Percentiles rank a stretch among this genome's conserved stretches.
These are phyloP conservation scores for Holcopasites calliopsidis DNA, from an alignment of 1,140 invertebrate genomes.

Conservation along the genomic window DNA sequence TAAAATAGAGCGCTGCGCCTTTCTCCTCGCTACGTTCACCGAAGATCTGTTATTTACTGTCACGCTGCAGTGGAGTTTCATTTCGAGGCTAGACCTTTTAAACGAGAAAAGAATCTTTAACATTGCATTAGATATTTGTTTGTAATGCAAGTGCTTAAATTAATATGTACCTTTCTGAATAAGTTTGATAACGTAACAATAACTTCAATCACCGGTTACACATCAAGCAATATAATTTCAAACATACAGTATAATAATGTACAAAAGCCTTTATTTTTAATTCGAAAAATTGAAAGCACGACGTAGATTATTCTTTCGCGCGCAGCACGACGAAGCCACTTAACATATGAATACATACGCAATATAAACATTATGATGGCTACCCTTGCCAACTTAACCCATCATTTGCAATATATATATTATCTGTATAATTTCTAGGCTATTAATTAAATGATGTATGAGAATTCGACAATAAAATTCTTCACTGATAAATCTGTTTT, in stretches of 20 bases:
- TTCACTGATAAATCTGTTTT: background rate
- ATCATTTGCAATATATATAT: background rate
- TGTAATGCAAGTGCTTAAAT: background rate
- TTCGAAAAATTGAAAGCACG: too few species aligned
- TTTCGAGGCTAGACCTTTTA: slow-evolving; percentile 59
- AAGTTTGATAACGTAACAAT: too few species aligned
- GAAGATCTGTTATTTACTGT: slow-evolving; percentile 82
- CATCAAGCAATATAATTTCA: too few species aligned
- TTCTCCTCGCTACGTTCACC: slow-evolving; percentile 73
- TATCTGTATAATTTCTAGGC: too few species aligned
- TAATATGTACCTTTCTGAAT: background rate
- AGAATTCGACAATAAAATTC: background rate
- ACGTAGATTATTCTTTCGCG: background rate
- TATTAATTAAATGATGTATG: too few species aligned
- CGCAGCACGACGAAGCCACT: background rate
- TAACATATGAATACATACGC: background rate
- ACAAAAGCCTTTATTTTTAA: too few species aligned
- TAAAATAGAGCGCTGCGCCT: slow-evolving; percentile 79
- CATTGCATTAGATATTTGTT: background rate
- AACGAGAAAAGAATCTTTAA: background rate
- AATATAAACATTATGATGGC: background rate
- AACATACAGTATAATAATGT: background rate
- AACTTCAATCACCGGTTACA: too few species aligned
- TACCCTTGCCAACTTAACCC: background rate
- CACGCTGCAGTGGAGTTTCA: slow-evolving; percentile 86